Percentiles rank a stretch among this genome's conserved stretches.
Conservation (phyloP, 2,888 invertebrate genomes). For the Aspidiotus destructor region DNA sequence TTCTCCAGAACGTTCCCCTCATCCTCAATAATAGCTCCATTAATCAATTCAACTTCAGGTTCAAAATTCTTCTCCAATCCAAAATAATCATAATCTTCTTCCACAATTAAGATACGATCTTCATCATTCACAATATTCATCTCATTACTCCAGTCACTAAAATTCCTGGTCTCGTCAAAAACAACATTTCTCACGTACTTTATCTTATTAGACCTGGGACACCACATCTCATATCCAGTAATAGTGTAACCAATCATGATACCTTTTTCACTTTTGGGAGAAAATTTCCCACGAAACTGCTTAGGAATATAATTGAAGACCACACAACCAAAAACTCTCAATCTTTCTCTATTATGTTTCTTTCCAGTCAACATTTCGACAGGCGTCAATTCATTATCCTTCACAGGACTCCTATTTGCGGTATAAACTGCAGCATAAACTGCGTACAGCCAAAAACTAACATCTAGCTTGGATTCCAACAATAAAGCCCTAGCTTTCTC, state of each 20-base stretch:
- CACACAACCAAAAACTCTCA: conserved; percentile 1
- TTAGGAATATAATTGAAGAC: conserved; percentile 6
- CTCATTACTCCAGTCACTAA: too few relatives aligned
- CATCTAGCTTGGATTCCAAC: background rate
- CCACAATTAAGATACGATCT: too few relatives aligned
- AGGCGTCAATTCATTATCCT: background rate
- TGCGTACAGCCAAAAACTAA: background rate
- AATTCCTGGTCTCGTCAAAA: too few relatives aligned
- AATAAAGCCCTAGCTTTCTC: background rate
- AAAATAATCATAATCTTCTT: too few relatives aligned
- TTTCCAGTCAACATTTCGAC: background rate
- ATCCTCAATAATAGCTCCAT: too few relatives aligned
- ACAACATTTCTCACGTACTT: too few relatives aligned
- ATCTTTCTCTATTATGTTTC: background rate
- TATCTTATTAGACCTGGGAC: background rate
- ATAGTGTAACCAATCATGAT: background rate
- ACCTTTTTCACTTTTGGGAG: background rate
- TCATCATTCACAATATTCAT: too few relatives aligned
- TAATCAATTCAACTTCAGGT: too few relatives aligned
- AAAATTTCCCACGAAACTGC: conserved; percentile 5
- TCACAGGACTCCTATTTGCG: background rate
- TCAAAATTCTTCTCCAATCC: too few relatives aligned
- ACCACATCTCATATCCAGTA: conserved; percentile 1
- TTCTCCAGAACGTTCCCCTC: too few relatives aligned
- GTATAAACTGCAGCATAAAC: background rate